Base-by-base conservation (phyloP, 1,140 invertebrate species). In the Leptopilina clavipes region DNA sequence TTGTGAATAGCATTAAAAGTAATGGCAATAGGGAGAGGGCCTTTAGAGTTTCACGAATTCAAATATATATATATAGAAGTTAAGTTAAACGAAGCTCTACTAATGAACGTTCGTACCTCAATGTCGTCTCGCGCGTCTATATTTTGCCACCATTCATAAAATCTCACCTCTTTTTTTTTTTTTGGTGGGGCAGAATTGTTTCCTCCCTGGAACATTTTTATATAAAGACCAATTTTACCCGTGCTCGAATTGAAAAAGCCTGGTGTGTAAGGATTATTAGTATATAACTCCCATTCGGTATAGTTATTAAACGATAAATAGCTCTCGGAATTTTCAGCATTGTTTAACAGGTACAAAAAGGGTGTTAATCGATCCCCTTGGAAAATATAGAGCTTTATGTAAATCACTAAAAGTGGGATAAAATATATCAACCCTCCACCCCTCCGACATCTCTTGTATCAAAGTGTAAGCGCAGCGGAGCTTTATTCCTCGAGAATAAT, bases 11-110 rank as follows among this genome's bases (percentile, higher is more conserved):
- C 22, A 65, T 65, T 37, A 65, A 65, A n/a, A 14, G 59, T 65
- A 22, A 65, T 12, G 59, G 22, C 31, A 65, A 65, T 65, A 31
- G 59, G n/a, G 25, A 31, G 25, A 31, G 25, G 25, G 59, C 25
- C 19, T 10, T 65, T 65, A 12, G 59, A 65, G 59, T 65, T 65
- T 65, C 59, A 31, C 59, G 59, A 65, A 65, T 25, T 65, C 25
- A 65, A 65, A 65, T 65, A 65, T n/a, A n/a, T n/a, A n/a, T n/a
- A n/a, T n/a, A n/a, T n/a, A n/a, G n/a, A n/a, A 65, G 59, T 65
- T 31, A 22, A 65, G 59, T 65, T 65, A 37, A 65, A 65, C 59
- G 59, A 65, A 65, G 59, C 59, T 37, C 59, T 65, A 25, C 59
- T 65, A 65, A 65, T 65, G 25, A 65, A 65, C 14, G 59, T n/a